Evolutionary conservation across 1,140 invertebrate species (phyloP), one percentile per base, ranked within the genome.

Genomic region (Amyelois transitella): DNA sequence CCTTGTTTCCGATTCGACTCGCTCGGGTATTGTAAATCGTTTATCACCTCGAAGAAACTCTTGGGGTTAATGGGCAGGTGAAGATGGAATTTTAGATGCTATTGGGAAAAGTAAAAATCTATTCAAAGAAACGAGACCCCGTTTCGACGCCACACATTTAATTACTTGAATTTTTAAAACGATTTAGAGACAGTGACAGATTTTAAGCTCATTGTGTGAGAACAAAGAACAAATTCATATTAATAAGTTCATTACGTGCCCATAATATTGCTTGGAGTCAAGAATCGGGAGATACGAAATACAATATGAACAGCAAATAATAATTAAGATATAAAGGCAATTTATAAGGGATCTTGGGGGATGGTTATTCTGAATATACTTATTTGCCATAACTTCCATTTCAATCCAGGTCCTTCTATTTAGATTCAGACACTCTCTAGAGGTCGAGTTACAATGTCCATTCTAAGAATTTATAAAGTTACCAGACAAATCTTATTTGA

Each of bases 1-100:
- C 77, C 77, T 81, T 79, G 79, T 83, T 86, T 86, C 55, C 69
- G 67, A 84, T 86, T 80, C 69, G 77, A 66, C 53, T 66, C 71
- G 75, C 69, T 76, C 62, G 52, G 63, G 62, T 72, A 77, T 74
- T 68, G 72, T 84, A 77, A 83, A 86, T 84, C 74, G 77, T 77
- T 86, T 81, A 80, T 75, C 63, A 58, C 67, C 62, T 62, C 64
- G 77, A 65, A 54, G 58, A 69, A 62, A 75, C 67, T 63, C 55
- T 52, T 59, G 59, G 72, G 74, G 68, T 74, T 78, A 77, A 81
- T 72, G 69, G 68, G 66, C 75, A 70, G 72, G 53, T 68, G 76
- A 76, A 65, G 75, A 58, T 58, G 61, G 68, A 80, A 14, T 38
- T n/a, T n/a, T 14, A 4, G 1, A 10, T 38, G 32, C 32, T 14